Base-by-base conservation (phyloP, 2,797 vertebrate species). In the Acrossocheilus wenchowensis region DNA sequence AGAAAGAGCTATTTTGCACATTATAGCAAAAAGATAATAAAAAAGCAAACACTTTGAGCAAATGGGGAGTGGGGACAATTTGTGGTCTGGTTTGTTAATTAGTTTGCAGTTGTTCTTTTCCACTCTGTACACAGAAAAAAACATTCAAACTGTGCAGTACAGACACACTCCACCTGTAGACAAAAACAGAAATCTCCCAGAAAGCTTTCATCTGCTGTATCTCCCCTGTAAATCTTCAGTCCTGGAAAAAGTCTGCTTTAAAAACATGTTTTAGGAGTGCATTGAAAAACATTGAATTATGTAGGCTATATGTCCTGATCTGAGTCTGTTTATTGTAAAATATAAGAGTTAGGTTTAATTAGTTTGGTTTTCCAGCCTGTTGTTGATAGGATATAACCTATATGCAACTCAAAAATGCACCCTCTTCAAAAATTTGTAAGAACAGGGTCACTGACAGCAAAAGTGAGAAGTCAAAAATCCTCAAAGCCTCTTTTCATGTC, bases 151-250 rank as follows among this genome's bases (percentile, higher is more conserved):
- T 30, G 26, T 1, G 1, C 5, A 64, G 60, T 64, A 64, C 62
- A 64, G 26, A 64, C n/a, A 64, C 12, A 26, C n/a, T 62, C n/a
- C 11, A 62, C 62, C 12, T 15, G 11, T 64, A 62, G 62, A 30
- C 62, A 62, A 62, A 64, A 64, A 64, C 60, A 64, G 60, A 26
- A 60, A 62, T 12, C n/a, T 62, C 12, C 88, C 89, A 89, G 90
- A 93, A 82, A 91, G 90, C 92, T 94, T 92, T 94, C 89, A 92
- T 94, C 92, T 92, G 92, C 92, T 92, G 90, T 93, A 94, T 91
- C 91, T 91, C 90, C 68, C 87, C 60, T 9, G 84, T 89, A 92
- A 94, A 94, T 94, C 92, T 78, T 88, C 12, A 64, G 62, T 64
- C 26, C 26, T 30, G 26, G 26, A 64, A 90, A 90, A 92, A 2